Conservation (phyloP, 2,113 vertebrate genomes). For the Eurypyga helias region DNA sequence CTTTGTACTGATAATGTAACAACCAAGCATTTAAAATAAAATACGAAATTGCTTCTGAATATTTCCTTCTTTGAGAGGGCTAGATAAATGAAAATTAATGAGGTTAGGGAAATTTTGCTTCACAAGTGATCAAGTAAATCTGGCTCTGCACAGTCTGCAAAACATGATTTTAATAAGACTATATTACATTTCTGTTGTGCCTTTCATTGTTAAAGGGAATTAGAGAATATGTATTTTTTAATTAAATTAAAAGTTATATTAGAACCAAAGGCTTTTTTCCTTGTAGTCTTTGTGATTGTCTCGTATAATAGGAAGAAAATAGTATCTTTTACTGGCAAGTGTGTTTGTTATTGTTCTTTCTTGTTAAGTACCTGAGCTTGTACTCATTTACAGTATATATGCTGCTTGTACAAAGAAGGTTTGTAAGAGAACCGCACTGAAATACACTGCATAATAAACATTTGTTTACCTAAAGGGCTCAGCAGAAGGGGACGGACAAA, state of each 20-base stretch:
- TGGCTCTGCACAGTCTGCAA: neutral
- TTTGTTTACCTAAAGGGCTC: neutral
- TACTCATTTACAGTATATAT: neutral
- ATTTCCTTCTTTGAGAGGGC: conserved; percentile 14
- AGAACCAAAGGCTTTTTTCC: neutral
- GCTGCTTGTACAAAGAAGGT: neutral
- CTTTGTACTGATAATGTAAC: neutral
- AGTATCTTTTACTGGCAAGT: neutral
- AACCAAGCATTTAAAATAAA: conserved; percentile 11
- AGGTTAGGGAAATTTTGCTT: conserved; percentile 25
- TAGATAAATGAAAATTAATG: conserved; percentile 49
- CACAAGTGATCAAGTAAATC: conserved; percentile 1
- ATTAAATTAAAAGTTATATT: neutral
- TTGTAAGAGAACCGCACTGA: neutral
- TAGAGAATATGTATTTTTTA: neutral
- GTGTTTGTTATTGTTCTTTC: neutral
- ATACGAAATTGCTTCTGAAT: conserved; percentile 24
- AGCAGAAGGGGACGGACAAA: neutral
- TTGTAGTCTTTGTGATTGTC: neutral
- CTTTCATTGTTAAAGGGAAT: conserved; percentile 24
- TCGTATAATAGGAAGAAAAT: neutral
- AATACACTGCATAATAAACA: neutral
- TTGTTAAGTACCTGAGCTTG: neutral
- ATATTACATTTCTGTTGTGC: neutral
- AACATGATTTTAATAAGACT: neutral